A percentile compares a stretch with the other conserved stretches of the same genome.
phyloP scores from a whole-genome alignment of 2,888 invertebrate species.

The Nasonovia ribisnigri region DNA sequence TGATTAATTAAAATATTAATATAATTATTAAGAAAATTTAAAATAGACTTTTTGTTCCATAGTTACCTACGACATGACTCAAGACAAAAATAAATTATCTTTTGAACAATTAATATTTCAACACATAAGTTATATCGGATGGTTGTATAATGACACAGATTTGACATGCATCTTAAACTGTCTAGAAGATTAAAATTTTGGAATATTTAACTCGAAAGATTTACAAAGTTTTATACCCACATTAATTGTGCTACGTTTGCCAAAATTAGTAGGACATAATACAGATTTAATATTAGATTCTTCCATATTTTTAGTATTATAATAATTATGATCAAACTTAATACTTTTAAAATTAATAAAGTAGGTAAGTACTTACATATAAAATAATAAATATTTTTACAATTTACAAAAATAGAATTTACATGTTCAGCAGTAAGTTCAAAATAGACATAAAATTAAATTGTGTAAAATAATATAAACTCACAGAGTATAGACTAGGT shows the following conservation, averaged over 20 bases:
- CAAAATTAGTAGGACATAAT: background rate
- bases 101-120: slow-evolving; percentile 1
- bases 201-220: background rate
- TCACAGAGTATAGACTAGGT: background rate
- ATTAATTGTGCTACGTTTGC: background rate
- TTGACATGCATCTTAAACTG: background rate
- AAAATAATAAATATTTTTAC: too few relatives aligned
- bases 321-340: background rate
- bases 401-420: background rate
- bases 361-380: background rate
- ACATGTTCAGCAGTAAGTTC: background rate
- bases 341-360: background rate
- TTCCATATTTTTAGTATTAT: background rate
- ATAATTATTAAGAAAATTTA: background rate
- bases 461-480: too few relatives aligned
- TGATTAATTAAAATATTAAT: background rate
- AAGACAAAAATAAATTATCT: background rate
- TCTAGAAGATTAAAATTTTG: background rate
- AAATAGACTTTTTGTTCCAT: background rate
- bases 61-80: background rate
- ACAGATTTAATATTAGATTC: background rate
- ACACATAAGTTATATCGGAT: background rate
- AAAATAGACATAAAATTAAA: background rate
- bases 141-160: too few relatives aligned
- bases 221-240: background rate